These are phyloP conservation scores for Meriones psammophilus DNA, from an alignment of 2,797 vertebrate species.

Conservation along the genomic window DNA sequence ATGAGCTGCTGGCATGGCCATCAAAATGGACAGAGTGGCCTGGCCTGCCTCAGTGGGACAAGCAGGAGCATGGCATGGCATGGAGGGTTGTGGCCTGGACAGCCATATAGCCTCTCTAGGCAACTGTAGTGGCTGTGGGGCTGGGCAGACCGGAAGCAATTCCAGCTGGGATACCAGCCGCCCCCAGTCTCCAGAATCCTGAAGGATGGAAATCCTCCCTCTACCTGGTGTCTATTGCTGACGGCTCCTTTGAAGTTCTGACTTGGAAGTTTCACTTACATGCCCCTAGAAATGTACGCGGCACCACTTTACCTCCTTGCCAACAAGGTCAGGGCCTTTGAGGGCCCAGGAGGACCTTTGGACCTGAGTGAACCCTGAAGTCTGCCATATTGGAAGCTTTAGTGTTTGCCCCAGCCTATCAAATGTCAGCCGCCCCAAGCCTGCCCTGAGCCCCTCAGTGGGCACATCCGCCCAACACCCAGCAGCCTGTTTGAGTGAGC, in stretches of 20 bases:
- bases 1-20: neutral
- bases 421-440: neutral
- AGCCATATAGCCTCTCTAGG: rapidly evolving
- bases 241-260: neutral
- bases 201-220: rapidly evolving
- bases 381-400: neutral
- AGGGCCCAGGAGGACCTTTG: too few relatives aligned
- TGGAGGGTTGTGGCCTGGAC: neutral
- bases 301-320: too few relatives aligned
- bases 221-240: neutral
- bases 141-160: too few relatives aligned
- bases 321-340: rapidly evolving
- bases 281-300: neutral
- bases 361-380: neutral
- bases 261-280: too few relatives aligned
- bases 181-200: neutral
- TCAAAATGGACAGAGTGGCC: neutral
- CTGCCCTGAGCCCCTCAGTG: too few relatives aligned
- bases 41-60: neutral
- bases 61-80: neutral
- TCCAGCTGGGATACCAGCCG: neutral
- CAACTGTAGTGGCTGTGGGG: neutral
- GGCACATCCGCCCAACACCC: neutral
- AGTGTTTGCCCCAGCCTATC: neutral
- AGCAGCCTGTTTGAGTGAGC: neutral